A percentile compares a stretch with the other conserved stretches of the same genome.
phyloP scores from a whole-genome alignment of 2,113 vertebrate genomes.

The Macaca mulatta region DNA sequence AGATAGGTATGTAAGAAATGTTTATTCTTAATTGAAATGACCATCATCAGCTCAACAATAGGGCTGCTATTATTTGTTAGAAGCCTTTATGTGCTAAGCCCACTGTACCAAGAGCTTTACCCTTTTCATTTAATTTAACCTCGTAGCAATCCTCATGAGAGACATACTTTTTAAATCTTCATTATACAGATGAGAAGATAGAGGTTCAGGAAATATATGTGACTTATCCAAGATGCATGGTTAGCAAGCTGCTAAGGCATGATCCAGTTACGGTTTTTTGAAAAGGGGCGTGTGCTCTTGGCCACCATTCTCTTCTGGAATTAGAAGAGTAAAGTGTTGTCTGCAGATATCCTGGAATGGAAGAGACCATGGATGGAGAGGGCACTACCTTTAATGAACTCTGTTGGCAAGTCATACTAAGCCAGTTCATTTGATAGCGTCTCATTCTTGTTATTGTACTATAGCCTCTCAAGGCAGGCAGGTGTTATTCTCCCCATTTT shows the following conservation, averaged over 20 bases:
- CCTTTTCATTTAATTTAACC: background rate
- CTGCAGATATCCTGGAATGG: background rate
- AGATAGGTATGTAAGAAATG: background rate
- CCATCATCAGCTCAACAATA: background rate
- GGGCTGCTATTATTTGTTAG: background rate
- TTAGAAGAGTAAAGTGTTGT: background rate
- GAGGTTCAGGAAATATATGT: background rate
- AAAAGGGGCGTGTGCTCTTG: background rate
- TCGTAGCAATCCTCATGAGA: background rate
- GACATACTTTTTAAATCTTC: background rate
- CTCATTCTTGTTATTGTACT: background rate
- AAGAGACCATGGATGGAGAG: background rate
- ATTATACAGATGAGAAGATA: constrained; percentile 9
- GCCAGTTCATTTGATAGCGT: background rate
- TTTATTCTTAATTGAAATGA: background rate
- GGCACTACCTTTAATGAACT: background rate
- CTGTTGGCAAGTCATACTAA: background rate
- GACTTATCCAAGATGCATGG: background rate
- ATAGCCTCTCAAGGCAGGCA: background rate
- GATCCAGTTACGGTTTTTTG: background rate
- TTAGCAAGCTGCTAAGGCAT: background rate
- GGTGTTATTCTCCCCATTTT: background rate
- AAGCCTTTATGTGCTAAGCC: background rate
- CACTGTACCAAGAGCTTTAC: background rate
- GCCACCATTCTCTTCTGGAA: background rate